Conservation (phyloP, 92 coral and sea anemone genomes). For the Heteractis magnifica region DNA sequence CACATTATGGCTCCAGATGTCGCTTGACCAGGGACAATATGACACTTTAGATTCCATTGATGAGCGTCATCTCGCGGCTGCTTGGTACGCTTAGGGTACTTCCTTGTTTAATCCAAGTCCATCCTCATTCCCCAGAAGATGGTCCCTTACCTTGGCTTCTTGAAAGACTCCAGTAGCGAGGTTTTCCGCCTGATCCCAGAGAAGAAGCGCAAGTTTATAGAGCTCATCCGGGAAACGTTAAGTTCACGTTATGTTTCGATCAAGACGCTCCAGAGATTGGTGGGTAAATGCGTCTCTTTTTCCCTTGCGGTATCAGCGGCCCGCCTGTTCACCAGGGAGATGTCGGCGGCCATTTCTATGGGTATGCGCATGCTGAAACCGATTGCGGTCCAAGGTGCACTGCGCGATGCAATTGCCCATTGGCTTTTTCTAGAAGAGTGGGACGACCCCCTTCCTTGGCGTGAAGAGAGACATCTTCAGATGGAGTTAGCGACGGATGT, state of each 20-base stretch:
- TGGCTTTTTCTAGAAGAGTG: slow-evolving; percentile 46
- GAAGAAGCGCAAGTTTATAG: slow-evolving; percentile 36
- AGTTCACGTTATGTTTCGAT: neutral
- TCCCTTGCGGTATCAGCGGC: neutral
- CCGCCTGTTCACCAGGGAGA: neutral
- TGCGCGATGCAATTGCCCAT: slow-evolving; percentile 25
- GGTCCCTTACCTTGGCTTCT: slow-evolving; percentile 40
- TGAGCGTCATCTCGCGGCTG: slow-evolving; percentile 24
- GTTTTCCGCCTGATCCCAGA: slow-evolving; percentile 39
- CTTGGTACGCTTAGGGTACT: slow-evolving; percentile 38
- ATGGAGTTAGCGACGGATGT: neutral
- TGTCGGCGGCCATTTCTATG: neutral
- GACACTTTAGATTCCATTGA: slow-evolving; percentile 4
- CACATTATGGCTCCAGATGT: slow-evolving; percentile 14
- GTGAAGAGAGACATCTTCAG: slow-evolving; percentile 14
- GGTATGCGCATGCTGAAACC: neutral
- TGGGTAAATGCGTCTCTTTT: slow-evolving; percentile 2
- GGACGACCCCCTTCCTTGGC: slow-evolving; percentile 39
- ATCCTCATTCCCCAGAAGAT: slow-evolving; percentile 12
- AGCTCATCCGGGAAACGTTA: slow-evolving; percentile 8
- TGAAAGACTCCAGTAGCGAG: slow-evolving; percentile 33
- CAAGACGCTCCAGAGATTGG: slow-evolving; percentile 41
- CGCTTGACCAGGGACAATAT: slow-evolving; percentile 24
- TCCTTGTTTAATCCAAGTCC: slow-evolving; percentile 30
- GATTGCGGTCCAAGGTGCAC: neutral